Evolutionary conservation across 1,140 invertebrate species (phyloP).

Genomic region (Paramacrobiotus metropolitanus): DNA sequence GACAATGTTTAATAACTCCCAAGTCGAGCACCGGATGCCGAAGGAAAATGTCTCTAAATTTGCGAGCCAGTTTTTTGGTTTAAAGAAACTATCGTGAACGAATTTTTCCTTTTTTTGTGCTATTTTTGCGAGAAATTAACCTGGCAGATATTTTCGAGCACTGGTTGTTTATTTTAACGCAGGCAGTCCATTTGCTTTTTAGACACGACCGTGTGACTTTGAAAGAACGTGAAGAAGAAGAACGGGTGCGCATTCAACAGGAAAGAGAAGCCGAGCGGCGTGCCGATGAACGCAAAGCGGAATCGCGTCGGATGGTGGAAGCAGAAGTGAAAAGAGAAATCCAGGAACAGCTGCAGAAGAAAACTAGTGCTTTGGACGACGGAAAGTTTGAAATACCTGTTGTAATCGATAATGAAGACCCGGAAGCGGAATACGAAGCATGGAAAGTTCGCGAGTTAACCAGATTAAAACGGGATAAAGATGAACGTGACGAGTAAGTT

Average conservation of each 20-base stretch:
- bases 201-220: slow-evolving; percentile 72
- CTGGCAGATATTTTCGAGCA: too few relatives aligned
- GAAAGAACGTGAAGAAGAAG: slow-evolving; percentile 72
- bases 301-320: slow-evolving; percentile 53
- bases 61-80: too few relatives aligned
- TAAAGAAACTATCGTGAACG: too few relatives aligned
- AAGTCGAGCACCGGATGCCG: too few relatives aligned
- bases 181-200: too few relatives aligned
- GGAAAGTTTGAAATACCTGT: slow-evolving; percentile 35
- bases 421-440: slow-evolving; percentile 86
- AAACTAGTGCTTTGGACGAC: slow-evolving; percentile 24
- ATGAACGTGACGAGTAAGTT: slow-evolving; percentile 47
- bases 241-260: slow-evolving; percentile 51
- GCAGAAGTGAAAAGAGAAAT: slow-evolving; percentile 40
- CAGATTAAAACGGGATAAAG: slow-evolving; percentile 76
- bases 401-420: slow-evolving; percentile 90
- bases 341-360: slow-evolving; percentile 37
- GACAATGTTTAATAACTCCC: too few relatives aligned
- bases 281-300: slow-evolving; percentile 66
- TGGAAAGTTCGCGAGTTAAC: slow-evolving; percentile 95
- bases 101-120: too few relatives aligned
- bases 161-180: too few relatives aligned
- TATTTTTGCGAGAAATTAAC: too few relatives aligned
- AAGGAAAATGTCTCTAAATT: too few relatives aligned
- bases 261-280: slow-evolving; percentile 49